phyloP scores from a whole-genome alignment of 2,113 vertebrate genomes.

The Thunnus thynnus region DNA sequence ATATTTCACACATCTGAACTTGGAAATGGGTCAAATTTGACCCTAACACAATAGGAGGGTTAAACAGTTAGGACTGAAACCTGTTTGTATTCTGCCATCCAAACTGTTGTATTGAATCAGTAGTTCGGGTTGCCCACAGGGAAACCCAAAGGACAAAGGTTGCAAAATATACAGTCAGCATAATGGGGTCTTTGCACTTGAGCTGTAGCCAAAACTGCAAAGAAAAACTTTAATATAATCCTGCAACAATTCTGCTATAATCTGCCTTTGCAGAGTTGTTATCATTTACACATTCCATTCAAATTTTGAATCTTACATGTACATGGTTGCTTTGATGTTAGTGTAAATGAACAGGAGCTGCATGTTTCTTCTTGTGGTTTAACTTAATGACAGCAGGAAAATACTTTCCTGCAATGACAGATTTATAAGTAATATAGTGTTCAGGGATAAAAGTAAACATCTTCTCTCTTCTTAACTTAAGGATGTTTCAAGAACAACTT shows the following conservation, averaged over 20 bases:
- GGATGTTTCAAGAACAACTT: no score
- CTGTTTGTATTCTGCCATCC: conserved; percentile 20
- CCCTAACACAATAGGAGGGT: not conserved
- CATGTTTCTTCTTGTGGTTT: conserved; percentile 44
- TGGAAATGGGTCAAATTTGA: not conserved
- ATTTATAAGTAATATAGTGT: not conserved
- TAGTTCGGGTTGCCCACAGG: conserved; percentile 44
- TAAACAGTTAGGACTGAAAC: conserved; percentile 41
- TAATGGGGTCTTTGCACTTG: not conserved
- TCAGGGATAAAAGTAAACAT: not conserved
- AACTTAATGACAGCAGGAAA: conserved; percentile 18
- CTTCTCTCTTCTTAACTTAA: not conserved
- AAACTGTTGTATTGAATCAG: conserved; percentile 29
- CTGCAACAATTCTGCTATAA: not conserved
- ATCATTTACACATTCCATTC: not conserved
- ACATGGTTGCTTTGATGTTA: conserved; percentile 35
- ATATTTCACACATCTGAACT: no score
- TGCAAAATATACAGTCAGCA: conserved; percentile 9
- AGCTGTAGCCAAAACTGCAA: not conserved
- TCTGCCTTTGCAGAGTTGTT: not conserved
- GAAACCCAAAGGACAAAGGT: conserved; percentile 14
- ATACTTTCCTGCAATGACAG: not conserved
- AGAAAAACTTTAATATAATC: not conserved
- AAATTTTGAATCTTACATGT: conserved; percentile 9
- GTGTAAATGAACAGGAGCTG: conserved; percentile 27